phyloP scores from a whole-genome alignment of 2,113 vertebrate genomes.

The Symphodus melops region DNA sequence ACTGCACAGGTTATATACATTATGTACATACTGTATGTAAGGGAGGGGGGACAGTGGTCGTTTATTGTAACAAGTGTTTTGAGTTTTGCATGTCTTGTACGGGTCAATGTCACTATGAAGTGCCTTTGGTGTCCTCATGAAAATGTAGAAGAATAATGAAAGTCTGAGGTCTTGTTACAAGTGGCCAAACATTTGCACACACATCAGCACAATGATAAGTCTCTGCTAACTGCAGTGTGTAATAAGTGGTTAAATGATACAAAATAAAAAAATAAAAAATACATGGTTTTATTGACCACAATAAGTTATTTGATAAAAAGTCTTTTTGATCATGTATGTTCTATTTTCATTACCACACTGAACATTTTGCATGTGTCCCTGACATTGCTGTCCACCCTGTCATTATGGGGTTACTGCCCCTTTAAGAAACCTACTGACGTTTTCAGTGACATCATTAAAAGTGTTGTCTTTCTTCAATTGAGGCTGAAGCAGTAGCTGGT shows the following conservation, averaged over 20 bases:
- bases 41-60: too few species aligned
- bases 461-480: not conserved
- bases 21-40: too few species aligned
- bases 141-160: constrained; percentile 5
- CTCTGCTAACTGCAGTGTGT: not conserved
- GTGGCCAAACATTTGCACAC: constrained; percentile 1
- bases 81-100: too few species aligned
- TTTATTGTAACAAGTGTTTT: too few species aligned
- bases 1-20: too few species aligned
- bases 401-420: constrained; percentile 5
- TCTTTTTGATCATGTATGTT: not conserved
- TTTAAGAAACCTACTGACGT: not conserved
- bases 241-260: constrained; percentile 2
- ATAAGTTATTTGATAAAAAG: constrained; percentile 1
- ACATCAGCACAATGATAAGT: constrained; percentile 6
- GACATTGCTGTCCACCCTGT: constrained; percentile 1
- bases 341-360: not conserved
- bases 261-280: too few species aligned
- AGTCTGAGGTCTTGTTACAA: constrained; percentile 3
- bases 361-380: constrained; percentile 9
- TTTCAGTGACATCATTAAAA: not conserved
- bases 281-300: not conserved
- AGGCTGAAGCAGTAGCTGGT: not conserved
- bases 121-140: not conserved
- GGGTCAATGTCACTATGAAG: too few species aligned